Percentiles rank a stretch among this genome's conserved stretches.
Conservation (phyloP, 2,888 invertebrate species). For the Hirtodrosophila duncani region DNA sequence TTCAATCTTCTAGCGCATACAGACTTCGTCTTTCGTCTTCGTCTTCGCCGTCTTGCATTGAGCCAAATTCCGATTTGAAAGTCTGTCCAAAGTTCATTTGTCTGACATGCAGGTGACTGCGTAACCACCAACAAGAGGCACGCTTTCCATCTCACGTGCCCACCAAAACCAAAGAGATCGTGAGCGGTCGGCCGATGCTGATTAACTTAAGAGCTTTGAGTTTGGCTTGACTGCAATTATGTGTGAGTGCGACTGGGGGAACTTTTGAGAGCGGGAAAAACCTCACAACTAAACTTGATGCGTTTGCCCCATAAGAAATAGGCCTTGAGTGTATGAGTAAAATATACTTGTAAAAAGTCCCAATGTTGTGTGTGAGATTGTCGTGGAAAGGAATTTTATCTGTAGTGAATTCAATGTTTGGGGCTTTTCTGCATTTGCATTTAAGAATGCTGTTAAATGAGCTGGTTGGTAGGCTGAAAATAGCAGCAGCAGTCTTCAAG, state of each 20-base stretch:
- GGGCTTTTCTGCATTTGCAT: constrained; percentile 12
- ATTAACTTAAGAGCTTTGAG: constrained; percentile 1
- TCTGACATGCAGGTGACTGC: constrained; percentile 37
- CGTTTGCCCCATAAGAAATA: constrained; percentile 11
- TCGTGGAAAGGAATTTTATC: constrained; percentile 5
- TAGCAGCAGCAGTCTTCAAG: neutral
- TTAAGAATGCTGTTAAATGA: neutral
- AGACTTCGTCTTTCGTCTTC: no score
- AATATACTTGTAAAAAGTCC: constrained; percentile 38
- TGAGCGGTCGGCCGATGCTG: constrained; percentile 1
- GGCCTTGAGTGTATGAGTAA: constrained; percentile 13
- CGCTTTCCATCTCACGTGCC: constrained; percentile 52
- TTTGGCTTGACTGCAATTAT: constrained; percentile 29
- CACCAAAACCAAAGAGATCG: constrained; percentile 17
- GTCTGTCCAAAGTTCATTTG: constrained; percentile 48
- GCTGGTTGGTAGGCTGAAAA: neutral
- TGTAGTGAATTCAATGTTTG: constrained; percentile 6
- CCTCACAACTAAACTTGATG: no score
- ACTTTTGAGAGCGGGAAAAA: constrained; percentile 30
- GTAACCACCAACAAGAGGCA: constrained; percentile 20
- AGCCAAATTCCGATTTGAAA: constrained; percentile 34
- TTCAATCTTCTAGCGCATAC: no score
- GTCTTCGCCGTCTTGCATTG: no score
- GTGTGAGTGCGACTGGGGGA: constrained; percentile 28
- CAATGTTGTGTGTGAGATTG: constrained; percentile 7